phyloP scores from a whole-genome alignment of 2,888 invertebrate species.

The Dione juno region DNA sequence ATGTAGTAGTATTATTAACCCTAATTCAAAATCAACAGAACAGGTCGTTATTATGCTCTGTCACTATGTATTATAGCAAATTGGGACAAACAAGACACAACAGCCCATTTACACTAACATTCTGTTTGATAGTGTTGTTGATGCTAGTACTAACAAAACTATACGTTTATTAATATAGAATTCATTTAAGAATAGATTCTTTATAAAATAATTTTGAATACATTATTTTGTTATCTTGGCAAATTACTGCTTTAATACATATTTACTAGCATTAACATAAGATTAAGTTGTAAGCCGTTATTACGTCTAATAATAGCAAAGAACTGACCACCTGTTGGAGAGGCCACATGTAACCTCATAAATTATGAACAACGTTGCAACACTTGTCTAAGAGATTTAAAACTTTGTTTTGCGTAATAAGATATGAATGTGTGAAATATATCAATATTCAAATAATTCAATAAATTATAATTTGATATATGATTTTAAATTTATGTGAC shows the following conservation, averaged over 20 bases:
- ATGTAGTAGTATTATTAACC: background rate
- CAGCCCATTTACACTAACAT: constrained; percentile 5
- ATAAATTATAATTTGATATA: background rate
- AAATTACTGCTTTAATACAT: constrained; percentile 36
- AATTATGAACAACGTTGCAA: constrained; percentile 32
- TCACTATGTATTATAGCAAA: constrained; percentile 12
- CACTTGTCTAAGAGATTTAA: constrained; percentile 11
- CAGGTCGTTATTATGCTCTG: background rate
- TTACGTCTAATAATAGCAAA: constrained; percentile 34
- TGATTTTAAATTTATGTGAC: background rate
- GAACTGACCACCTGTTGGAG: constrained; percentile 35
- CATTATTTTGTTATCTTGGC: constrained; percentile 35
- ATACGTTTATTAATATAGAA: constrained; percentile 31
- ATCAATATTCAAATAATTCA: constrained; percentile 20
- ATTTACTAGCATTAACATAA: constrained; percentile 32
- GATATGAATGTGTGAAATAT: constrained; percentile 16
- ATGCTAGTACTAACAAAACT: constrained; percentile 17
- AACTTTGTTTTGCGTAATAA: constrained; percentile 9
- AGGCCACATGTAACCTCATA: constrained; percentile 33
- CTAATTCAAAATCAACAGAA: background rate
- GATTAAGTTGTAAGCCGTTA: constrained; percentile 32
- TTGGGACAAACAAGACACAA: constrained; percentile 6
- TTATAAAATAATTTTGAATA: constrained; percentile 35
- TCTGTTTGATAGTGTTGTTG: background rate
- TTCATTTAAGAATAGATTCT: constrained; percentile 26